phyloP scores from a whole-genome alignment of 2,888 invertebrate species.

The Macrosiphum euphorbiae region DNA sequence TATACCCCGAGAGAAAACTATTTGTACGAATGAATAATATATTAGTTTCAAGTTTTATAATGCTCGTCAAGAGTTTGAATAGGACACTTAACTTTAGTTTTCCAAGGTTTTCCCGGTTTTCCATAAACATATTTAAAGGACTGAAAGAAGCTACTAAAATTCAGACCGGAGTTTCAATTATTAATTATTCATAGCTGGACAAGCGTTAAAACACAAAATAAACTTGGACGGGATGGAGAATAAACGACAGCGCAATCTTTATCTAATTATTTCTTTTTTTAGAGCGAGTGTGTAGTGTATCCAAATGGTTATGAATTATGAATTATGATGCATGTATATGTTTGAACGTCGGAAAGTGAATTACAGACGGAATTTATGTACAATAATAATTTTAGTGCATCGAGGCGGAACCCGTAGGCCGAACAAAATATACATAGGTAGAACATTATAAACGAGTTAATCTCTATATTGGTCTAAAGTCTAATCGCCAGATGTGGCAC shows the following conservation, averaged over 20 bases:
- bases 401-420: background rate
- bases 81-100: conserved; percentile 14
- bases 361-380: too few species aligned
- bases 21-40: conserved; percentile 28
- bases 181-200: background rate
- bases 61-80: conserved; percentile 17
- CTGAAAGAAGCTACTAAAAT: background rate
- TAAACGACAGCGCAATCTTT: background rate
- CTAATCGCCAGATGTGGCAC: background rate
- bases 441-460: background rate
- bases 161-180: background rate
- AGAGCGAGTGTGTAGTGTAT: background rate
- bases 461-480: background rate
- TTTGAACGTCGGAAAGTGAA: too few species aligned
- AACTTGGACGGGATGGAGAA: background rate
- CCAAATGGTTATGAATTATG: background rate
- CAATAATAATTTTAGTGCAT: too few species aligned
- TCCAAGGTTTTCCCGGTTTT: background rate
- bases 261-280: background rate
- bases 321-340: background rate
- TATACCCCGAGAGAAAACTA: conserved; percentile 13
- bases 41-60: conserved; percentile 8
- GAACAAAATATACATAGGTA: background rate
- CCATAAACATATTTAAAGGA: background rate
- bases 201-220: background rate